Base-by-base conservation (phyloP, 37 sponge, comb jelly and placozoan genomes). In the Ephydatia muelleri region DNA sequence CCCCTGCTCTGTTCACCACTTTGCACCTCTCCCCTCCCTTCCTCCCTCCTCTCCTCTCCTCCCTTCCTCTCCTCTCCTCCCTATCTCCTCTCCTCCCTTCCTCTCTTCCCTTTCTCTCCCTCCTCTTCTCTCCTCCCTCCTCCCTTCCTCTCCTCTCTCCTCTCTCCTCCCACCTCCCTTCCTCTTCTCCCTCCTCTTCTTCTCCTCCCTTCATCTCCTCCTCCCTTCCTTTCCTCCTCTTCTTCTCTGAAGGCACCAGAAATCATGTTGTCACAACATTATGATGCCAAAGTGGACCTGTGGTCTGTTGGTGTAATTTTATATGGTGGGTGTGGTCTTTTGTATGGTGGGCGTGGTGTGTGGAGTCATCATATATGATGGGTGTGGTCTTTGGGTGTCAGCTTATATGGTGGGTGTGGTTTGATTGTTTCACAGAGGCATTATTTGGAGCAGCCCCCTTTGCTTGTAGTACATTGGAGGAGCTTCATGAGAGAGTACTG, bases 261-360 rank as follows among this genome's bases (percentile, higher is more conserved):
- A 67, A 87, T 95, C 23, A 81, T 95, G 74, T 34, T 89, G 1
- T 80, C 88, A 29, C 57, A 88, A 40, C 68, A 76, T 14, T 95
- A 95, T 80, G 93, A 92, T 90, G 88, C 93, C 14, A 83, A 68
- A 32, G 96, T 90, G 23, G 96, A 95, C 49, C 80, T 95, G 14
- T 95, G 96, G 96, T 95, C 96, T 40, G 91, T 90, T 0, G 96
- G 96, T 3, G 86, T 95, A 8, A 92, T 95, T 71, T 71, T 95
- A 0, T 95, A 85, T 87, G 96, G 96, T 95, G 38, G 49, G 90
- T 34, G 67, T 65, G 49, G 13, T 35, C 6, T 5, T 25, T 6
- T 38, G 36, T 29, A 34, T n/a, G 36, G 27, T 34, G 6, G 27
- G 76, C 76, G 31, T 75, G 31, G 38, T 6, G 4, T 43, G 26